Conservation (phyloP, 2,888 invertebrate genomes). For the Amphipoea lucens region DNA sequence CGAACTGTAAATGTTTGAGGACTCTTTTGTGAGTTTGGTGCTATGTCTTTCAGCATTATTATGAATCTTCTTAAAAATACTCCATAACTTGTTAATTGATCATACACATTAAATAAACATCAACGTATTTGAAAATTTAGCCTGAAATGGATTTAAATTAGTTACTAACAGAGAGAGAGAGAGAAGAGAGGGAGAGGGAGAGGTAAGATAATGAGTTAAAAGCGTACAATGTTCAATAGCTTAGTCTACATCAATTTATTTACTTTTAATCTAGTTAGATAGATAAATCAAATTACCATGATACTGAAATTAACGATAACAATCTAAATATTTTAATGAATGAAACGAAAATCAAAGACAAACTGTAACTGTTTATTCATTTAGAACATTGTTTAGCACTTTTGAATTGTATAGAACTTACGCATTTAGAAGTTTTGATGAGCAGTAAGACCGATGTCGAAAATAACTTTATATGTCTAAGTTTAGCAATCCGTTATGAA, state of each 20-base stretch:
- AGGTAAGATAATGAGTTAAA: slow-evolving; percentile 25
- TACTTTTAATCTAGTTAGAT: slow-evolving; percentile 3
- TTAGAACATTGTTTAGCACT: slow-evolving; percentile 40
- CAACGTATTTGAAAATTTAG: not conserved
- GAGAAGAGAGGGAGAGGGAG: too few relatives aligned
- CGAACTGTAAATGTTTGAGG: not conserved
- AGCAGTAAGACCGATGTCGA: not conserved
- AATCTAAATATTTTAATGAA: slow-evolving; percentile 27
- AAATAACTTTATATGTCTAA: slow-evolving; percentile 2
- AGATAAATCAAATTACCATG: slow-evolving; percentile 34
- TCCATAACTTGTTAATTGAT: not conserved
- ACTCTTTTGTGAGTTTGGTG: not conserved
- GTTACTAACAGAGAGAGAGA: too few relatives aligned
- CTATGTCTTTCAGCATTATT: not conserved
- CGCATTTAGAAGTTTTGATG: slow-evolving; percentile 28
- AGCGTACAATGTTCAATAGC: slow-evolving; percentile 15
- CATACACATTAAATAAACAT: not conserved
- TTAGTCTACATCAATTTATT: slow-evolving; percentile 21
- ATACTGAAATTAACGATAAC: slow-evolving; percentile 12
- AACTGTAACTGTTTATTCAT: slow-evolving; percentile 41
- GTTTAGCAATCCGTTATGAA: not conserved
- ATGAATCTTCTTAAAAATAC: not conserved
- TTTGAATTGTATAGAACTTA: slow-evolving; percentile 27
- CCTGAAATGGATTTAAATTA: not conserved
- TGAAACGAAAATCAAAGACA: slow-evolving; percentile 44